These are phyloP conservation scores for Enteromius mattozi DNA, from an alignment of 2,797 vertebrate species.

Conservation along the genomic window DNA sequence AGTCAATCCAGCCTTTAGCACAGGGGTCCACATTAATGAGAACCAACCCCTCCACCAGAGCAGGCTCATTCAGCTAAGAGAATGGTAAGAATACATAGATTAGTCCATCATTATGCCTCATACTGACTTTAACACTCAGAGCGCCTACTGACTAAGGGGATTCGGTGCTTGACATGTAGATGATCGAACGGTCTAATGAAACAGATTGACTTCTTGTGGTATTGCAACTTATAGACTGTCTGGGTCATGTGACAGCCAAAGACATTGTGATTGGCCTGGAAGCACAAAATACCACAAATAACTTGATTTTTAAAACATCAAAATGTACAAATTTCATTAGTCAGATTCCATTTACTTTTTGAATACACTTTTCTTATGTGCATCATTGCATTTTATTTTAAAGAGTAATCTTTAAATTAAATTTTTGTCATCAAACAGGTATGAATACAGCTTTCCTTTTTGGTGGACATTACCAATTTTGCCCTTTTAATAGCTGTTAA, in stretches of 20 bases:
- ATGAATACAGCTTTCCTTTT: not conserved
- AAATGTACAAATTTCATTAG: too few relatives aligned
- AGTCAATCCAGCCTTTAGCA: conserved; percentile 96
- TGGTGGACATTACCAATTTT: not conserved
- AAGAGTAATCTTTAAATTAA: not conserved
- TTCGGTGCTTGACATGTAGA: not conserved
- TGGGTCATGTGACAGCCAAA: not conserved
- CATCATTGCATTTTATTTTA: not conserved
- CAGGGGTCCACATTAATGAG: conserved; percentile 94
- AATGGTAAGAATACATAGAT: conserved; percentile 15
- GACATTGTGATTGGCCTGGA: not conserved
- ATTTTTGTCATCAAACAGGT: not conserved
- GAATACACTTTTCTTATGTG: not conserved
- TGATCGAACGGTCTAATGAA: not conserved
- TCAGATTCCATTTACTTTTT: not conserved
- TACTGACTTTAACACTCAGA: not conserved
- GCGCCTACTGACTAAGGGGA: not conserved
- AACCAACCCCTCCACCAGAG: conserved; percentile 89
- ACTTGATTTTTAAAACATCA: not conserved
- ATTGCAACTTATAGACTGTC: not conserved
- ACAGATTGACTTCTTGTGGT: not conserved
- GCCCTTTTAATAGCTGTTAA: not conserved
- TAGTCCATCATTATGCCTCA: not conserved
- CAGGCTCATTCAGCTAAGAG: conserved; percentile 85
- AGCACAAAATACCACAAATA: not conserved